These are phyloP conservation scores for Musca domestica DNA, from an alignment of 1,140 invertebrate species.

Conservation along the genomic window DNA sequence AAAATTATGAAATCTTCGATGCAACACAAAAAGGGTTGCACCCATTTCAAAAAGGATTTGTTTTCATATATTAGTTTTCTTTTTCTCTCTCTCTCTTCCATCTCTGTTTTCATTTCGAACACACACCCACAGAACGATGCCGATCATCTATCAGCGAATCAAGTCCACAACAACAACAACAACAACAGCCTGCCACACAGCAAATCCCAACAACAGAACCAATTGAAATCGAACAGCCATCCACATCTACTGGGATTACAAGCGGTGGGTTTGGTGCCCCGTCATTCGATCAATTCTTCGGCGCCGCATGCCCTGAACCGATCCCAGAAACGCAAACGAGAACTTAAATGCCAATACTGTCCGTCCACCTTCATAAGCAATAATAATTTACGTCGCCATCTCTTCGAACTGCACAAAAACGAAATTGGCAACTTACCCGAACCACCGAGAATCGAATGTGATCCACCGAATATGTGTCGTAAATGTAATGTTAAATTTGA, in stretches of 20 bases:
- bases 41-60: conserved; percentile 25
- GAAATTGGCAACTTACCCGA: conserved; percentile 45
- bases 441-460: conserved; percentile 43
- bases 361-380: conserved; percentile 51
- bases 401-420: conserved; percentile 52
- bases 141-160: conserved; percentile 35
- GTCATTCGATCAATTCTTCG: conserved; percentile 30
- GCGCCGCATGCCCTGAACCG: conserved; percentile 31
- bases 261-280: conserved; percentile 52
- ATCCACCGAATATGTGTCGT: conserved; percentile 39
- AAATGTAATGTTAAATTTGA: conserved; percentile 43
- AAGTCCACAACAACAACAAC: conserved; percentile 11
- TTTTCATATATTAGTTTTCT: conserved; percentile 15
- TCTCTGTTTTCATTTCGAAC: background rate
- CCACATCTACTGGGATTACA: conserved; percentile 49
- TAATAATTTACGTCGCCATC: conserved; percentile 51
- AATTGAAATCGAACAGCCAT: conserved; percentile 30
- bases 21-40: conserved; percentile 12
- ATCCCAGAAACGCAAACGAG: conserved; percentile 47
- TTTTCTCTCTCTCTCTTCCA: background rate
- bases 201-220: conserved; percentile 28
- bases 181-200: conserved; percentile 28
- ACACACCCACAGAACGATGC: conserved; percentile 49
- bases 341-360: conserved; percentile 51
- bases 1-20: conserved; percentile 40